A percentile compares a stretch with the other conserved stretches of the same genome.
These are phyloP conservation scores for Mizuhopecten yessoensis DNA, from an alignment of 1,140 invertebrate species.

Conservation along the genomic window DNA sequence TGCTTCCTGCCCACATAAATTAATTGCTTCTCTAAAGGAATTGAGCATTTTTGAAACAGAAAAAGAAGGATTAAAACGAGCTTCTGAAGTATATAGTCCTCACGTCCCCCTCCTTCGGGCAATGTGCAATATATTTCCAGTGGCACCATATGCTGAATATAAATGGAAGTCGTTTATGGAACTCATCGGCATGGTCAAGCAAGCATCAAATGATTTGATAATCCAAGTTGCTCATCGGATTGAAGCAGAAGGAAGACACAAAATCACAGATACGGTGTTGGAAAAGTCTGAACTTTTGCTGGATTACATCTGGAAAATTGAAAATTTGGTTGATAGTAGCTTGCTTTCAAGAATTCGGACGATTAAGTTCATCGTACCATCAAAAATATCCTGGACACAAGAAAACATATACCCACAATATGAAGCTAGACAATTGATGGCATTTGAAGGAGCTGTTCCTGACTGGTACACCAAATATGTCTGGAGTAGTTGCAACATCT, in stretches of 20 bases:
- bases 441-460: slow-evolving; percentile 52
- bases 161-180: slow-evolving; percentile 59
- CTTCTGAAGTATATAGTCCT: slow-evolving; percentile 59
- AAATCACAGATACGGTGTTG: slow-evolving; percentile 40
- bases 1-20: slow-evolving; percentile 49
- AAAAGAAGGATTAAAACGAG: slow-evolving; percentile 12
- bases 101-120: slow-evolving; percentile 56
- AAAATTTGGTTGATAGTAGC: background rate
- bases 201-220: slow-evolving; percentile 56
- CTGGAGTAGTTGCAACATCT: slow-evolving; percentile 63
- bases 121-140: slow-evolving; percentile 63
- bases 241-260: slow-evolving; percentile 46
- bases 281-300: slow-evolving; percentile 54
- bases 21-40: slow-evolving; percentile 12
- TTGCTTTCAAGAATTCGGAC: slow-evolving; percentile 46
- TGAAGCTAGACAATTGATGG: slow-evolving; percentile 44
- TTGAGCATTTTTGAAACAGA: slow-evolving; percentile 50
- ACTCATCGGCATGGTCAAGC: slow-evolving; percentile 56
- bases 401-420: slow-evolving; percentile 42
- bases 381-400: slow-evolving; percentile 14
- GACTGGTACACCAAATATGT: slow-evolving; percentile 49
- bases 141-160: slow-evolving; percentile 19
- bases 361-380: slow-evolving; percentile 64
- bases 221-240: slow-evolving; percentile 61
- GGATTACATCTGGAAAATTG: slow-evolving; percentile 36